Base-by-base conservation (phyloP, 1,140 invertebrate genomes). In the Penaeus indicus region DNA sequence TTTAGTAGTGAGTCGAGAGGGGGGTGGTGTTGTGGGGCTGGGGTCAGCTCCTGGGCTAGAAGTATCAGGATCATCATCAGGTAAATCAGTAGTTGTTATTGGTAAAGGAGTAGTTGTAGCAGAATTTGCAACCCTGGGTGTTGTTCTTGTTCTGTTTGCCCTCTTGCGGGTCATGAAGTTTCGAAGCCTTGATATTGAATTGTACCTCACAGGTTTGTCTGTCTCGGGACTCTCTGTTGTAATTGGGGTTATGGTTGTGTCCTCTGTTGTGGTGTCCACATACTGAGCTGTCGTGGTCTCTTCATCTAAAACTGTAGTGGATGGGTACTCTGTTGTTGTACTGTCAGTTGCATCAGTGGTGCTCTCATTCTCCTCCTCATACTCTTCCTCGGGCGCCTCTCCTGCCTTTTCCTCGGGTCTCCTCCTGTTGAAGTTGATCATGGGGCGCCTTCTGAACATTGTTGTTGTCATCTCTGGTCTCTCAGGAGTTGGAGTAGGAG, bases 121-220 rank as follows among this genome's bases (percentile, higher is more conserved):
- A 84, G 38, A 8, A 42, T 21, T 32, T 75, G 21, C n/a, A 3
- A 75, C 3, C 42, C 72, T 75, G 32, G 60, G 19, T 47, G 47
- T 62, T 62, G 75, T 64, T n/a, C 2, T 25, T 63, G 72, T 64
- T 47, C 11, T 47, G 21, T 64, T 84, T 63, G 38, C 72, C 54
- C 69, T 84, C 54, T 62, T 84, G 38, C 32, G 63, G 4, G 81
- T 62, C 81, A 84, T 88, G 25, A 88, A 60, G 81, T 84, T 84
- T 3, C 81, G 69, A 61, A 88, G 72, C 1, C 86, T 81, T 60
- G 78, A 69, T 22, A 88, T 84, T 3, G 86, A 88, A 64, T 27
- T 84, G 19, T 47, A 84, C 64, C 67, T 84, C 19, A 21, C 21
- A 27, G 62, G 78, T 72, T 61, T 78, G 13, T 21, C 75, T n/a